Evolutionary conservation across 2,113 vertebrate species (phyloP).

Genomic region (Nesoenas mayeri): DNA sequence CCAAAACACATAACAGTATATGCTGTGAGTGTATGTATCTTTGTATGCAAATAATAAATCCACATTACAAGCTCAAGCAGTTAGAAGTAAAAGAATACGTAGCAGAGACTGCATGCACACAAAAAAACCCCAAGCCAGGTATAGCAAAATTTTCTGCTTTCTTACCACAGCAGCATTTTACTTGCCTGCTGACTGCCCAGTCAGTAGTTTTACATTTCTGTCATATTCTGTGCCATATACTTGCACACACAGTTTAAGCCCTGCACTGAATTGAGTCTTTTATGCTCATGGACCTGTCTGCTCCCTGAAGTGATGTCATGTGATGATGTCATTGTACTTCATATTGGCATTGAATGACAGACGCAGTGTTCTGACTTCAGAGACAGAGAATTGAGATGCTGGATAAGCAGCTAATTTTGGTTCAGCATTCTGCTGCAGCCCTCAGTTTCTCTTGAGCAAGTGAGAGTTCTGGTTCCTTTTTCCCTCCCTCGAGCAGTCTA

Average conservation of each 20-base stretch:
- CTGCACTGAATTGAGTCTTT: neutral
- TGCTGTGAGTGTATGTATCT: neutral
- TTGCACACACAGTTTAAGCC: neutral
- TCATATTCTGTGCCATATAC: neutral
- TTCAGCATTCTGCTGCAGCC: neutral
- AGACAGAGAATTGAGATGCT: neutral
- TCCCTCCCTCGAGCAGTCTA: neutral
- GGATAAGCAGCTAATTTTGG: neutral
- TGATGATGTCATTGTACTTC: neutral
- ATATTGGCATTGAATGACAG: neutral
- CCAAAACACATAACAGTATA: neutral
- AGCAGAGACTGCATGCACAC: neutral
- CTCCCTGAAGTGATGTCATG: neutral
- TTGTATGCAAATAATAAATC: neutral
- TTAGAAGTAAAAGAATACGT: neutral
- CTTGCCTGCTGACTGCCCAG: neutral
- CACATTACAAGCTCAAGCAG: rapidly evolving
- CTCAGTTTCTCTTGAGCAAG: neutral
- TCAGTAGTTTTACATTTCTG: neutral
- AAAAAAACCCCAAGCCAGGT: rapidly evolving
- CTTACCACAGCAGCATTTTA: no score
- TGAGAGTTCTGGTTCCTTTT: neutral
- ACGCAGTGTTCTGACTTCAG: neutral
- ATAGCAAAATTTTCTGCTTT: neutral
- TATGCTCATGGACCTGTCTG: neutral